phyloP scores from a whole-genome alignment of 1,140 invertebrate genomes.

The Penaeus chinensis region DNA sequence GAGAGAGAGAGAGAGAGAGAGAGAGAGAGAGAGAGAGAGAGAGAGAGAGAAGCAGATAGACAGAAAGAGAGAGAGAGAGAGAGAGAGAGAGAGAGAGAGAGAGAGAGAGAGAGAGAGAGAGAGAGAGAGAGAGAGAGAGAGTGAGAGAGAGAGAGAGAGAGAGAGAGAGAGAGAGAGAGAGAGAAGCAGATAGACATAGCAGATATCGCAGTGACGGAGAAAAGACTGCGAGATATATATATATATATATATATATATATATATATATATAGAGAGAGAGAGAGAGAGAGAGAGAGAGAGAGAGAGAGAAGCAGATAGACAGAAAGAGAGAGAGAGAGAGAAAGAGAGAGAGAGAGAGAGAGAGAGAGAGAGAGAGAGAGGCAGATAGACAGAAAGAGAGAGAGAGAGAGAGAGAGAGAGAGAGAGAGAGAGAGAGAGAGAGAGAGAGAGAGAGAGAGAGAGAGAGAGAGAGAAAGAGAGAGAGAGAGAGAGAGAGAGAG shows the following conservation, averaged over 20 bases:
- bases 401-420: conserved; percentile 8
- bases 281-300: conserved; percentile 30
- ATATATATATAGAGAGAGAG: conserved; percentile 1
- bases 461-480: neutral
- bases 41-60: neutral
- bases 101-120: no score
- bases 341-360: neutral
- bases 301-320: conserved; percentile 20
- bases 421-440: neutral
- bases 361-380: neutral
- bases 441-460: neutral
- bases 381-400: conserved; percentile 1
- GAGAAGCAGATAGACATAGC: neutral
- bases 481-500: no score
- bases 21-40: neutral
- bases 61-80: no score
- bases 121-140: no score
- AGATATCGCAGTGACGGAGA: neutral
- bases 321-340: neutral
- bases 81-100: no score
- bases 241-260: no score
- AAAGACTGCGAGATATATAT: neutral
- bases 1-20: conserved; percentile 4
- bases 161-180: conserved; percentile 17
- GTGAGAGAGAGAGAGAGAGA: neutral